A percentile compares a stretch with the other conserved stretches of the same genome.
Conservation (phyloP, 2,797 vertebrate genomes). For the Pelodytes ibericus region DNA sequence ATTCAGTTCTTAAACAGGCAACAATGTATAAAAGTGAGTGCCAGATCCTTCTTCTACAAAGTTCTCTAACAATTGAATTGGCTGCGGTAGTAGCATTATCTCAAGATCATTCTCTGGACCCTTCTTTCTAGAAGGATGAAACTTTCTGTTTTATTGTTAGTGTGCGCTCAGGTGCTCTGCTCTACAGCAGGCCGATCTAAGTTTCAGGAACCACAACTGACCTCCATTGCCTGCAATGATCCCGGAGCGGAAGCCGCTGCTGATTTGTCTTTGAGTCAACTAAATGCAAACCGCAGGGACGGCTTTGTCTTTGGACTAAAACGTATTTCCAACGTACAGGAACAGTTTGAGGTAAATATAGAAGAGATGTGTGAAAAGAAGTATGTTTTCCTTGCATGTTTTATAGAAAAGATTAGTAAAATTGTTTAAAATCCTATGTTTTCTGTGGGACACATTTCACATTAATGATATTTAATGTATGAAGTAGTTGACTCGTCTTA, state of each 20-base stretch:
- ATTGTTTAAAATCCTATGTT: no score
- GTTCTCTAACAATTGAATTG: not conserved
- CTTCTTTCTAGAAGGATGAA: constrained; percentile 36
- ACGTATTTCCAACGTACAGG: constrained; percentile 57
- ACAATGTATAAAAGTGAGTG: constrained; percentile 19
- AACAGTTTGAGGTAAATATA: constrained; percentile 61
- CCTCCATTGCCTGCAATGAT: constrained; percentile 52
- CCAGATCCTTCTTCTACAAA: not conserved
- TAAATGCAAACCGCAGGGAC: constrained; percentile 62
- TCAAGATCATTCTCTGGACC: not conserved
- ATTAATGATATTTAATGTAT: no score
- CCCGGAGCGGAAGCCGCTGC: constrained; percentile 55
- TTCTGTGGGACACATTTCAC: no score
- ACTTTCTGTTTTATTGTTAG: not conserved
- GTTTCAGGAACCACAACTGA: constrained; percentile 1
- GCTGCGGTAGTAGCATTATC: no score
- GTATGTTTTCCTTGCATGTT: no score
- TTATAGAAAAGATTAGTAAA: no score
- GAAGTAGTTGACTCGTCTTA: no score
- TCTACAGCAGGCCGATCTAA: not conserved
- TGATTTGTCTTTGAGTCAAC: constrained; percentile 60
- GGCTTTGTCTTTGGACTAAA: constrained; percentile 67
- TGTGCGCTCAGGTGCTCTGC: constrained; percentile 24
- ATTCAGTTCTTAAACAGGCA: not conserved
- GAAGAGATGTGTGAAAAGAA: no score